These are phyloP conservation scores for Neomonachus schauinslandi DNA, from an alignment of 2,113 vertebrate species.

Conservation along the genomic window DNA sequence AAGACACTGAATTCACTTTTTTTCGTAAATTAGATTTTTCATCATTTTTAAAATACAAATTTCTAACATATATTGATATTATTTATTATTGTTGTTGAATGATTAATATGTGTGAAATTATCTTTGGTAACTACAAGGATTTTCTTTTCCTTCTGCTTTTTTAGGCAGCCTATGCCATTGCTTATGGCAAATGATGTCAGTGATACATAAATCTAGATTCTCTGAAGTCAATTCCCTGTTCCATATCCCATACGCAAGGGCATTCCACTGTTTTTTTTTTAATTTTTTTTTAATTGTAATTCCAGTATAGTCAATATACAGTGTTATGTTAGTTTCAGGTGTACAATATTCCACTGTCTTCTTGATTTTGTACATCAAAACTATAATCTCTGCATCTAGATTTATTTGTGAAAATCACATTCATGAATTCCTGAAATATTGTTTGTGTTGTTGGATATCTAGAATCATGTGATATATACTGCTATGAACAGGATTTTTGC, in stretches of 20 bases:
- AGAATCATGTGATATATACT: not conserved
- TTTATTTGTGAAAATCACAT: not conserved
- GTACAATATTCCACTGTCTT: not conserved
- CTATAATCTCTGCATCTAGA: not conserved
- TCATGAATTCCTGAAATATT: not conserved
- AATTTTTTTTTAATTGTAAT: not conserved
- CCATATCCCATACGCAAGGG: not conserved
- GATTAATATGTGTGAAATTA: not conserved
- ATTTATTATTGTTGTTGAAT: not conserved
- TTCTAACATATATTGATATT: not conserved
- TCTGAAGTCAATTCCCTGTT: not conserved
- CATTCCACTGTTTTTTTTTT: not conserved
- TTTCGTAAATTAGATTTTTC: not conserved
- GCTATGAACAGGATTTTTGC: not conserved
- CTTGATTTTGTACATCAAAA: not conserved
- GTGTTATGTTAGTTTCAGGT: not conserved
- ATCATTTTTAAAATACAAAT: not conserved
- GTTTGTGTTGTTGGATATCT: not conserved
- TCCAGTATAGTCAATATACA: not conserved
- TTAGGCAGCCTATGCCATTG: not conserved
- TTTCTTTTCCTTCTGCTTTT: not conserved
- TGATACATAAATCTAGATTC: not conserved
- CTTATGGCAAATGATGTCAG: not conserved
- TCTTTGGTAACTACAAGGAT: not conserved
- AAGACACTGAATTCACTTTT: not conserved